phyloP scores from a whole-genome alignment of 37 sponge, comb jelly and placozoan genomes.

The Beroe ovata region DNA sequence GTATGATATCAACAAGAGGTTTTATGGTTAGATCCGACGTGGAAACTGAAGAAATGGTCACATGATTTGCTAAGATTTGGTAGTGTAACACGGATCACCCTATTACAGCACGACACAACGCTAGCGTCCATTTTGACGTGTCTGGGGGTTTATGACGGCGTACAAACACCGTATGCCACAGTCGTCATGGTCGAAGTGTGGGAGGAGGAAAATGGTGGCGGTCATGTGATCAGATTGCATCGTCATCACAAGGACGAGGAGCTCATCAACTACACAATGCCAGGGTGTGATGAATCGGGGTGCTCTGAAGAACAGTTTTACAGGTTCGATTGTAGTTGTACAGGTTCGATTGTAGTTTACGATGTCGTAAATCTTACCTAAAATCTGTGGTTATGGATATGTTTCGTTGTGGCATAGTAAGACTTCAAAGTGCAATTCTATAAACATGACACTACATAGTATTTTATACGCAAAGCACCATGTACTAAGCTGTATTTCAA shows the following conservation, averaged over 20 bases:
- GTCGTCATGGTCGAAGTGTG: conserved; percentile 37
- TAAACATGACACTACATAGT: background rate
- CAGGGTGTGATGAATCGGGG: conserved; percentile 18
- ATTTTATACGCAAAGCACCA: background rate
- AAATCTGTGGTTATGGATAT: too few relatives aligned
- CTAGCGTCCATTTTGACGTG: conserved; percentile 36
- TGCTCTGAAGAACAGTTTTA: conserved; percentile 16
- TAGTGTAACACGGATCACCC: too few relatives aligned
- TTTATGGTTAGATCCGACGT: too few relatives aligned
- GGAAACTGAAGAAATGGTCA: too few relatives aligned
- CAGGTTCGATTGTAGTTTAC: background rate
- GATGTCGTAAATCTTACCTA: too few relatives aligned
- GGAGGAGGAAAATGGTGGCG: background rate
- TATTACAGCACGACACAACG: conserved; percentile 53
- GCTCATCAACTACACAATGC: conserved; percentile 19
- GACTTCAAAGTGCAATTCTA: too few relatives aligned
- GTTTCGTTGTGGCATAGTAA: too few relatives aligned
- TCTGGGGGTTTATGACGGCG: conserved; percentile 43
- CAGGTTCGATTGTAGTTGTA: background rate
- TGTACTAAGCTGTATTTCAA: background rate
- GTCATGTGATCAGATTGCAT: background rate
- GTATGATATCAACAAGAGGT: background rate
- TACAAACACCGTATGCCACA: conserved; percentile 50
- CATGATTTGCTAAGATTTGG: too few relatives aligned
- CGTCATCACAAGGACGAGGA: conserved; percentile 48